Conservation (phyloP, 2,797 vertebrate genomes). For the Coregonus suidteri region DNA sequence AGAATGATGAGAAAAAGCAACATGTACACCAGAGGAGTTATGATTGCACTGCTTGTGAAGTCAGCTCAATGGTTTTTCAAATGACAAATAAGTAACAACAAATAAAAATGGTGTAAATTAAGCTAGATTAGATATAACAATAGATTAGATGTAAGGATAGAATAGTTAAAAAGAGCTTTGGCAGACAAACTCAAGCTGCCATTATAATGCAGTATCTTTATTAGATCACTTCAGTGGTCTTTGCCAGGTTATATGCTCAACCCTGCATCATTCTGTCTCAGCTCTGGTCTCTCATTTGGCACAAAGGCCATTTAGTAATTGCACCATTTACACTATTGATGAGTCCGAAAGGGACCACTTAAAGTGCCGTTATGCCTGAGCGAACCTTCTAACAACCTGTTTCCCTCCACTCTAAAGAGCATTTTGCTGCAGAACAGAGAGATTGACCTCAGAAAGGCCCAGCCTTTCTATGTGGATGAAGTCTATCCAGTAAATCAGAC, state of each 20-base stretch:
- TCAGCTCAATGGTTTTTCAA: background rate
- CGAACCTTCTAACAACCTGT: conserved; percentile 41
- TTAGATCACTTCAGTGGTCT: conserved; percentile 28
- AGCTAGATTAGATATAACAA: background rate
- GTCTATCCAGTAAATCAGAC: conserved; percentile 22
- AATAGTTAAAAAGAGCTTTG: background rate
- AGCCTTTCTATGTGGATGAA: conserved; percentile 7
- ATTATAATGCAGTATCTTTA: background rate
- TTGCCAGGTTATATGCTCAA: conserved; percentile 15
- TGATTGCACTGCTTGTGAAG: background rate
- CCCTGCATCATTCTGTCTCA: background rate
- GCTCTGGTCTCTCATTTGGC: conserved; percentile 17
- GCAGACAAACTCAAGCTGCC: conserved; percentile 25
- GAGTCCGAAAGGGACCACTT: conserved; percentile 60
- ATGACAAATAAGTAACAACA: no score
- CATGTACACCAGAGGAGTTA: background rate
- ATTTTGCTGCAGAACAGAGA: conserved; percentile 49
- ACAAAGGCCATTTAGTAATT: conserved; percentile 48
- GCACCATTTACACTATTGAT: conserved; percentile 58
- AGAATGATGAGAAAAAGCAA: background rate
- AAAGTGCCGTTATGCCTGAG: conserved; percentile 37
- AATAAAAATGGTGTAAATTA: conserved; percentile 15
- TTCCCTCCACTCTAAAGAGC: conserved; percentile 40
- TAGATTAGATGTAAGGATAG: background rate
- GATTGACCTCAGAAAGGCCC: conserved; percentile 31